Conservation (phyloP, 2,888 invertebrate species). For the Agriopis leucophaearia region DNA sequence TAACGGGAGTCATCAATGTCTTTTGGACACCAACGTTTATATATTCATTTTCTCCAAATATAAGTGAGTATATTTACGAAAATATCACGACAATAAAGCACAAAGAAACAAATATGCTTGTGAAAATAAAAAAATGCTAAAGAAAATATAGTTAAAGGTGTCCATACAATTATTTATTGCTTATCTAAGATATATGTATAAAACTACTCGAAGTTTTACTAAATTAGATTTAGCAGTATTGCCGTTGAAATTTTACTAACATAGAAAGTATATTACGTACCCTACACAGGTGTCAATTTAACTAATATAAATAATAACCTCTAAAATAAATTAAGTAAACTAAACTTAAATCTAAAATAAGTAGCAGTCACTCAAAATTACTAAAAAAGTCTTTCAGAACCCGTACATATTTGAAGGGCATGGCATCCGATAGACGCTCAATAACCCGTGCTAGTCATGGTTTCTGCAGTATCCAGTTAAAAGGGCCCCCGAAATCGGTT, state of each 20-base stretch:
- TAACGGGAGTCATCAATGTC: too few relatives aligned
- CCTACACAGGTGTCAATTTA: too few relatives aligned
- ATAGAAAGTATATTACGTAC: too few relatives aligned
- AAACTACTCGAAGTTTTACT: neutral
- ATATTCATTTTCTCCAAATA: too few relatives aligned
- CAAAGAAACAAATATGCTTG: too few relatives aligned
- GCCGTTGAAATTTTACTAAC: neutral
- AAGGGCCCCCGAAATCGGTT: constrained; percentile 64
- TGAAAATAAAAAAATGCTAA: too few relatives aligned
- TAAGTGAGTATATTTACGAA: too few relatives aligned
- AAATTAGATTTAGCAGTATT: neutral
- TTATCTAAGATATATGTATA: neutral
- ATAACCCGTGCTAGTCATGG: constrained; percentile 45
- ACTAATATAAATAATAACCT: too few relatives aligned
- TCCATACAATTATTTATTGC: neutral
- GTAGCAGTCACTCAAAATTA: constrained; percentile 15
- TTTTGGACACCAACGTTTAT: too few relatives aligned
- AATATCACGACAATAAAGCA: too few relatives aligned
- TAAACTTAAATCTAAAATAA: constrained; percentile 17
- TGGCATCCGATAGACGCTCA: constrained; percentile 10
- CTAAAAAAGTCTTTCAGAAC: constrained; percentile 16
- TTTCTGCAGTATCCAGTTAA: constrained; percentile 70
- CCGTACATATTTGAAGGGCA: constrained; percentile 13
- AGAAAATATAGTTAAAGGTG: neutral
- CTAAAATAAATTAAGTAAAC: neutral